Base-by-base conservation (phyloP, 2,113 vertebrate genomes). In the Xiphophorus couchianus region DNA sequence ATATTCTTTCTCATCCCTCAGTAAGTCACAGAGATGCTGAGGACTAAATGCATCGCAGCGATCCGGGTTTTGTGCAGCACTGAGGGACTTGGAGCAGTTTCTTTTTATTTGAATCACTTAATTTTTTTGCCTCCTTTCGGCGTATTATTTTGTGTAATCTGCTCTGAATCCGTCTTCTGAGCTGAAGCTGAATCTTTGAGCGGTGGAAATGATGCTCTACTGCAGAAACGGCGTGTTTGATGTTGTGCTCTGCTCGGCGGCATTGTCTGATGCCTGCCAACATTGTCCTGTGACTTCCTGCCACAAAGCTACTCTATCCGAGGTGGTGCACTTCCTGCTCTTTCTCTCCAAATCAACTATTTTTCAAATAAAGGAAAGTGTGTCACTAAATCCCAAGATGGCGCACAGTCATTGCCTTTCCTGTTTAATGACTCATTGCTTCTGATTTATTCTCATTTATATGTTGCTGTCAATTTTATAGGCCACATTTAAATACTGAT, bases 291-390 rank as follows among this genome's bases (percentile, higher is more conserved):
- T 93, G 91, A 91, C 85, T 90, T 92, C 89, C 91, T 89, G 90
- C 92, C 89, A 91, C 91, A 89, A 91, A 89, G 91, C 83, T 90
- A 82, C 89, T 87, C 64, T 88, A 90, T 90, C 90, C 70, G 87
- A 92, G 85, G 81, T 91, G 93, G 86, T 93, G 89, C 87, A 93
- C 89, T 86, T n/a, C 90, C 85, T 87, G 90, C 77, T 91, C 87
- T 88, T 84, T 90, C 85, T 91, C 84, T 92, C 85, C 61, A 92
- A 94, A 94, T 91, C 84, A 91, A 80, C 77, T 94, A 92, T 94
- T 93, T 94, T 94, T 94, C 92, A 93, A 94, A 94, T 94, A 93
- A 94, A 94, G 90, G 67, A 89, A 92, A 91, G 81, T 88, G 90
- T 92, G 91, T 93, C 85, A 68, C 85, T 90, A 93, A 93, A 88